Base-by-base conservation (phyloP, 2,888 invertebrate genomes). In the Lycophotia porphyrea region DNA sequence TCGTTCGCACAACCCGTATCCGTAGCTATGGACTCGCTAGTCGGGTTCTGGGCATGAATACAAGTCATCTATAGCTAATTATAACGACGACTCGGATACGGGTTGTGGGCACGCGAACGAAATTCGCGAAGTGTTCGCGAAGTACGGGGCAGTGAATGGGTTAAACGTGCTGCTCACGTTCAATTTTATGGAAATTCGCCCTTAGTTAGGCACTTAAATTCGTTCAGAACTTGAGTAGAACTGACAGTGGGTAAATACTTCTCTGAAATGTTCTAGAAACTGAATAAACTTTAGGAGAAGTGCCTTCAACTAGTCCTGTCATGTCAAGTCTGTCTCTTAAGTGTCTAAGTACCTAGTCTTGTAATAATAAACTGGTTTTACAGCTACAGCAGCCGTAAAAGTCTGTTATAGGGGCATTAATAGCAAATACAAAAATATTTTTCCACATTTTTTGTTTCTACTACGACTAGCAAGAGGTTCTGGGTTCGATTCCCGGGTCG, bases 271-370 rank as follows among this genome's bases (percentile, higher is more conserved):
- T 13, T 44, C 34, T 34, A 24, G 49, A 52, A 64, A 63, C 44
- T 76, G 24, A 67, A 67, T 58, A 67, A 47, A 75, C 55, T 78
- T 78, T 68, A 31, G 21, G 1, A 39, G 27, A 52, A 24, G 36
- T 44, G 31, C 5, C 67, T 47, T 31, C 11, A 47, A 66, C 44
- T 44, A 44, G 66, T 55, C n/a, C 36, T 1, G 27, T 36, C 34
- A 44, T 55, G 44, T 36, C 55, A 5, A 36, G 13, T n/a, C 36
- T 44, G 44, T 55, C 66, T 55, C 18, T n/a, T 11, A 76, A 63
- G 34, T 65, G 24, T 55, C 2, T 60, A 21, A 60, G 9, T 36
- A 49, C 49, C 9, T 49, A 27, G 24, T 27, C 18, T 63, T 31
- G n/a, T 74, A 13, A 18, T 72, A 42, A 39, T 49, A 34, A 18